Conservation (phyloP, 1,140 invertebrate species). For the Bradynema listronoti region DNA sequence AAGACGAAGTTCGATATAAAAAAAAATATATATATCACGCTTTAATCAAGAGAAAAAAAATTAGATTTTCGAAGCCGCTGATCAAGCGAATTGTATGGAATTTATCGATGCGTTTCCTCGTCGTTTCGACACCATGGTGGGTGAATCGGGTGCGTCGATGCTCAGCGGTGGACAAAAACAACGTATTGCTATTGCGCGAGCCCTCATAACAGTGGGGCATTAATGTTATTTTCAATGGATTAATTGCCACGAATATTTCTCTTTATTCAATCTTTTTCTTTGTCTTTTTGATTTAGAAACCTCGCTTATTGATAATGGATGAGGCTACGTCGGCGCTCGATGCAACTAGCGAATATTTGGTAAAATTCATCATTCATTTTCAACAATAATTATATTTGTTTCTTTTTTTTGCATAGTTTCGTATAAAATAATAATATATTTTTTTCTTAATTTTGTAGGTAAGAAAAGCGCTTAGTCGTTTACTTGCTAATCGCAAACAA, state of each 20-base stretch:
- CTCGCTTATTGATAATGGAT: constrained; percentile 61
- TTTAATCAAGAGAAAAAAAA: not conserved
- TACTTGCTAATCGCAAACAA: constrained; percentile 58
- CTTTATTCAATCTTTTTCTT: too few species aligned
- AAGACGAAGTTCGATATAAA: constrained; percentile 30
- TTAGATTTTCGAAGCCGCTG: constrained; percentile 57
- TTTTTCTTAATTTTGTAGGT: constrained; percentile 20
- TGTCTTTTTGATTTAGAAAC: constrained; percentile 50
- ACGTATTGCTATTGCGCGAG: constrained; percentile 52
- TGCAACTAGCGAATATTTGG: constrained; percentile 60
- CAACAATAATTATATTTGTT: not conserved
- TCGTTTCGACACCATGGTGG: constrained; percentile 61
- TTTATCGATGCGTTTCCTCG: constrained; percentile 61
- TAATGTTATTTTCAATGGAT: constrained; percentile 13
- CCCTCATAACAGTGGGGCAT: constrained; percentile 58
- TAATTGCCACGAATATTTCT: too few species aligned
- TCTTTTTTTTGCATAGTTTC: not conserved
- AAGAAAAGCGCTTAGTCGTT: constrained; percentile 59
- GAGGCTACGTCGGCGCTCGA: constrained; percentile 63
- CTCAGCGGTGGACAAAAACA: constrained; percentile 59
- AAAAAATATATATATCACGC: not conserved
- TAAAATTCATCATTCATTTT: constrained; percentile 3
- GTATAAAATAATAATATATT: not conserved
- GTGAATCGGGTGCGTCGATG: constrained; percentile 61
- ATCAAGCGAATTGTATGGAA: constrained; percentile 59